Evolutionary conservation across 1,140 invertebrate genomes (phyloP), one percentile per base, ranked within the genome.

Genomic region (Forficula auricularia): DNA sequence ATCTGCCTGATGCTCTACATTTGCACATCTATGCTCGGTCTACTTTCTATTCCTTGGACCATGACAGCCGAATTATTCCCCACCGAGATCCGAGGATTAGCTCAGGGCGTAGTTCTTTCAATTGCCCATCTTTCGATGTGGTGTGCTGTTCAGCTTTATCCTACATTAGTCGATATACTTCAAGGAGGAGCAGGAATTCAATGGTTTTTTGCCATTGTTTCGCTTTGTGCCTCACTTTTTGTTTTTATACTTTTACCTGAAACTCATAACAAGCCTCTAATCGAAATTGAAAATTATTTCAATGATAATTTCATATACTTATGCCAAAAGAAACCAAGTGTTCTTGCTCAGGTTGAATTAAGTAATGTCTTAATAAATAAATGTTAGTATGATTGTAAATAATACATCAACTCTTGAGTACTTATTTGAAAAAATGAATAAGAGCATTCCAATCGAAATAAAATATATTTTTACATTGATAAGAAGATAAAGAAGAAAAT

Each of bases 141-240:
- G 46, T 52, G 55, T 2, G 62, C 67, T 1, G 54, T 72, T 1
- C 65, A 71, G 43, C 58, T 59, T 38, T 73, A 69, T 45, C 59
- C 62, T 35, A 50, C 49, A 19, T 43, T 72, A n/a, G 52, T 52
- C 2, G 41, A 50, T 7, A 48, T 61, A 3, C 53, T 82, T 3
- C 65, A 66, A 42, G 62, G 70, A 14, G 57, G 68, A 1, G 67
- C 75, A 45, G 72, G 63, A 1, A 62, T 72, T 18, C 78, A 77
- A 50, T 78, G 72, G 66, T 67, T 81, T 42, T 86, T 84, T 57
- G 65, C 78, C 2, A 67, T 63, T 0, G 55, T 79, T 34, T 72
- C 74, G 0, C 45, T 77, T 1, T 48, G 68, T 0, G 67, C 71
- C 2, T 52, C 65, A 0, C 48, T 71, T 2, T 77, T 74, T 50